Evolutionary conservation across 1,140 invertebrate species (phyloP).

Genomic region (Paraescarpia echinospica): DNA sequence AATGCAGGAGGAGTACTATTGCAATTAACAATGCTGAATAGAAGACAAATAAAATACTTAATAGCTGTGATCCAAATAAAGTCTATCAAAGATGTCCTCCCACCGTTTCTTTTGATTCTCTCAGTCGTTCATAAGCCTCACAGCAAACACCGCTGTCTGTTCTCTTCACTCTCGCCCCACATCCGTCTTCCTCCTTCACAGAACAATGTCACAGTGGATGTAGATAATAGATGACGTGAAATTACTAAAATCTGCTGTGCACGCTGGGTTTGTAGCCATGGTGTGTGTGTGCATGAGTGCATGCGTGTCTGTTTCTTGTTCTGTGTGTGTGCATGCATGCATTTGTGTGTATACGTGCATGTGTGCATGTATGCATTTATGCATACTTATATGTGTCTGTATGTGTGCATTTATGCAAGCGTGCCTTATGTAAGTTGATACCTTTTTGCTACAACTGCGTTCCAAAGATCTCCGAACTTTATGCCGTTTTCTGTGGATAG

Average conservation of each 20-base stretch:
- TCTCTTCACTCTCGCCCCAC: constrained; percentile 73
- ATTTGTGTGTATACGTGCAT: neutral
- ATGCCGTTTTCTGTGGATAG: constrained; percentile 2
- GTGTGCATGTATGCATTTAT: neutral
- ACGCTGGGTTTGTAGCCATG: no score
- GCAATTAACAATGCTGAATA: neutral
- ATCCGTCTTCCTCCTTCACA: constrained; percentile 44
- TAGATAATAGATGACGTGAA: neutral
- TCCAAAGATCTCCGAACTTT: neutral
- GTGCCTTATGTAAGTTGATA: neutral
- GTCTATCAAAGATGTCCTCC: neutral
- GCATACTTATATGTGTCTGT: neutral
- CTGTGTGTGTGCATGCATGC: neutral
- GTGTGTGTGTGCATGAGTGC: neutral
- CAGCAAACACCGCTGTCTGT: constrained; percentile 92
- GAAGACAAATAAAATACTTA: neutral
- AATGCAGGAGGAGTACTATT: neutral
- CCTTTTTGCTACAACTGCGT: constrained; percentile 8
- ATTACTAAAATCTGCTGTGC: no score
- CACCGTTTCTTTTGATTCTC: neutral
- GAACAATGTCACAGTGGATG: constrained; percentile 23
- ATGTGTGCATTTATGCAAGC: neutral
- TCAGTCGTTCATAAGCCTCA: constrained; percentile 72
- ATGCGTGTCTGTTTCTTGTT: neutral
- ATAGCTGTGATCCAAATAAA: neutral